Evolutionary conservation across 1,140 invertebrate species (phyloP).

Genomic region (Cryptotermes secundus): DNA sequence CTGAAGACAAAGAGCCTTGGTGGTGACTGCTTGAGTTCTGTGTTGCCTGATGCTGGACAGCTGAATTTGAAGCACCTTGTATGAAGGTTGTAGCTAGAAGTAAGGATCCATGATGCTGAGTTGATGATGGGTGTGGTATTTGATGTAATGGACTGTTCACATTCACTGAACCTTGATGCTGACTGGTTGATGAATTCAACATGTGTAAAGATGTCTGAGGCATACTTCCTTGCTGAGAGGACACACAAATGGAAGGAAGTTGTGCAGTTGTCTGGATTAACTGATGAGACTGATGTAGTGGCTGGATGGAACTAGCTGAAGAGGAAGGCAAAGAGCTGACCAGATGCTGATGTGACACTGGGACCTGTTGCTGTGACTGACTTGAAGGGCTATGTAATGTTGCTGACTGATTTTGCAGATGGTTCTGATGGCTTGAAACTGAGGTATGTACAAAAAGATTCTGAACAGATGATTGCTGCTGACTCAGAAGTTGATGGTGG

Average conservation of each 20-base stretch:
- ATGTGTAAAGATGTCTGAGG: not conserved
- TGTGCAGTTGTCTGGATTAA: not conserved
- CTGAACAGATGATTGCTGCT: not conserved
- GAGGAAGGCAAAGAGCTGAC: constrained; percentile 9
- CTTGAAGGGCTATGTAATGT: not conserved
- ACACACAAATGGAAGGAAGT: not conserved
- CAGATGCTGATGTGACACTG: not conserved
- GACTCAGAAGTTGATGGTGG: constrained; percentile 4
- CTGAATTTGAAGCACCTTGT: not conserved
- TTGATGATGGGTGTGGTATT: not conserved
- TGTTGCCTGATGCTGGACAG: not conserved
- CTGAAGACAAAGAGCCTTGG: not conserved
- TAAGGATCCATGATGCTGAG: not conserved
- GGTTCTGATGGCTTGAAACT: not conserved
- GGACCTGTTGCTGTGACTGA: not conserved
- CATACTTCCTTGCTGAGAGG: not conserved
- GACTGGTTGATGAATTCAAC: not conserved
- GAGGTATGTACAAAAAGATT: constrained; percentile 17
- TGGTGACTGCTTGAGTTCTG: constrained; percentile 5
- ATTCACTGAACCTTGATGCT: not conserved
- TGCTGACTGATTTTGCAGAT: not conserved
- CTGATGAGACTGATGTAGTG: constrained; percentile 31
- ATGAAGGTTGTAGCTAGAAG: not conserved
- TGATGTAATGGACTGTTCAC: not conserved
- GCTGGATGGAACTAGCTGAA: constrained; percentile 15